phyloP scores from a whole-genome alignment of 2,888 invertebrate species.

The Leptinotarsa peninsularis region DNA sequence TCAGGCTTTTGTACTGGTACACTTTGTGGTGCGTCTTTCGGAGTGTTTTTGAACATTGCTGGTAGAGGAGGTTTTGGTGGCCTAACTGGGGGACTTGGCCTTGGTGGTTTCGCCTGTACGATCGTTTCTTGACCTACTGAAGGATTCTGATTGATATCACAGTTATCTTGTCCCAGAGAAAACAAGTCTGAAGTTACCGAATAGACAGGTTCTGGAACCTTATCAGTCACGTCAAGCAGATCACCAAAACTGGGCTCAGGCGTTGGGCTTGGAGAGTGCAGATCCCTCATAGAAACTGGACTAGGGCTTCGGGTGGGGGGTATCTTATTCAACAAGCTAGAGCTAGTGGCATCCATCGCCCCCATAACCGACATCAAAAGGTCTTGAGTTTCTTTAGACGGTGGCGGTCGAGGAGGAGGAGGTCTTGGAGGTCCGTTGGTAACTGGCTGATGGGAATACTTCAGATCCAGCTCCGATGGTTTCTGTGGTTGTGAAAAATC shows the following conservation, averaged over 20 bases:
- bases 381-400: conserved; percentile 86
- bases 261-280: conserved; percentile 88
- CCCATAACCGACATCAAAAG: conserved; percentile 87
- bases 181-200: conserved; percentile 34
- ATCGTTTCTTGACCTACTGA: conserved; percentile 56
- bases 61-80: conserved; percentile 60
- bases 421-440: conserved; percentile 52
- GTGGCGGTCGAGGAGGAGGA: conserved; percentile 71
- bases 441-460: conserved; percentile 57
- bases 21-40: conserved; percentile 37
- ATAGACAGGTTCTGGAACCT: conserved; percentile 33
- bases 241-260: conserved; percentile 76
- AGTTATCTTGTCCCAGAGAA: conserved; percentile 39
- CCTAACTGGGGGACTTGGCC: conserved; percentile 55
- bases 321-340: conserved; percentile 83
- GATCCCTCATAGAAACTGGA: conserved; percentile 84
- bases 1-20: conserved; percentile 15
- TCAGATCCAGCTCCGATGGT: conserved; percentile 65
- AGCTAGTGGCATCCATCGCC: conserved; percentile 89
- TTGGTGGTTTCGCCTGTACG: conserved; percentile 45
- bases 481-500: conserved; percentile 57
- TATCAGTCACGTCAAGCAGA: conserved; percentile 73
- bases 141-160: conserved; percentile 67
- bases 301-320: conserved; percentile 89
- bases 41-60: conserved; percentile 49